These are phyloP conservation scores for Hymenopus coronatus DNA, from an alignment of 2,888 invertebrate species.

Conservation along the genomic window DNA sequence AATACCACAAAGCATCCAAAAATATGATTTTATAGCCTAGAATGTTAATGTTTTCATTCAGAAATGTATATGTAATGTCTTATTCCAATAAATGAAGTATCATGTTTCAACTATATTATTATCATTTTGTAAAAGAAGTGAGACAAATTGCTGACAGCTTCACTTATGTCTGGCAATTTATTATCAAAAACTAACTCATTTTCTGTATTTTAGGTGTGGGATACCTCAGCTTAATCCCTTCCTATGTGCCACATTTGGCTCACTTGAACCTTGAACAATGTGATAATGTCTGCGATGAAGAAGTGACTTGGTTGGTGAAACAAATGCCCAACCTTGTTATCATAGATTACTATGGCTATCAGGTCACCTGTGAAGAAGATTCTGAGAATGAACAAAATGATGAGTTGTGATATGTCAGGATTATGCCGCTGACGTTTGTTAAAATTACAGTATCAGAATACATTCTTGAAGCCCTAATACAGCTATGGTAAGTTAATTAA, in stretches of 20 bases:
- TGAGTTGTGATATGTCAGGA: not conserved
- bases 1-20: too few relatives aligned
- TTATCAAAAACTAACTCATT: not conserved
- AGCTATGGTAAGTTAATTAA: not conserved
- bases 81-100: too few relatives aligned
- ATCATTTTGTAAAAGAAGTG: too few relatives aligned
- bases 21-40: too few relatives aligned
- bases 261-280: conserved; percentile 19
- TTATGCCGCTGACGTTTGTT: not conserved
- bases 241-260: not conserved
- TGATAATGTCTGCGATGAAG: conserved; percentile 5
- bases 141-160: too few relatives aligned
- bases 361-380: not conserved
- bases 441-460: not conserved
- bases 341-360: conserved; percentile 20
- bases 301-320: not conserved
- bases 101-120: too few relatives aligned
- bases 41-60: too few relatives aligned
- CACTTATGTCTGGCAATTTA: not conserved
- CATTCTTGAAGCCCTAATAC: not conserved
- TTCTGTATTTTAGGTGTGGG: not conserved
- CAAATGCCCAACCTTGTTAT: conserved; percentile 4
- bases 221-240: conserved; percentile 1
- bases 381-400: not conserved
- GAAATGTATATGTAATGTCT: too few relatives aligned